Conservation (phyloP, 2,888 invertebrate genomes). For the Helobdella robusta region DNA sequence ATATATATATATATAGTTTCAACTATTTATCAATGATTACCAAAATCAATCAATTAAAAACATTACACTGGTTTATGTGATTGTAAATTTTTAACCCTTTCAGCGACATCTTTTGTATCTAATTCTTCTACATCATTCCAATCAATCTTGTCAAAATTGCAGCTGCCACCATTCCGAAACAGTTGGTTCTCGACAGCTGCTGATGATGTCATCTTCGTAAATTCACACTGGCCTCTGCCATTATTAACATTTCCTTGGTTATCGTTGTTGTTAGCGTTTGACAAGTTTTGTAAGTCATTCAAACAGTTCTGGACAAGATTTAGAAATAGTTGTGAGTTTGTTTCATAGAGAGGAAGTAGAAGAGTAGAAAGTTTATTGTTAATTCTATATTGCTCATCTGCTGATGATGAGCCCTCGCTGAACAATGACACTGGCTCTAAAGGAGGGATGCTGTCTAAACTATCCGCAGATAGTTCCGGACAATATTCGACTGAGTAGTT, state of each 20-base stretch:
- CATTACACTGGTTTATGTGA: neutral
- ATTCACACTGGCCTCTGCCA: neutral
- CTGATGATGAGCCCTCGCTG: neutral
- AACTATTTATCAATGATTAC: no score
- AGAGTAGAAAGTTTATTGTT: neutral
- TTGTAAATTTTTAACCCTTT: neutral
- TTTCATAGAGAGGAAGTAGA: neutral
- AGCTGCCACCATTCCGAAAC: neutral
- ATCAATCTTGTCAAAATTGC: neutral
- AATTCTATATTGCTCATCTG: no score
- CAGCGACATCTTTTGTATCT: slow-evolving; percentile 16
- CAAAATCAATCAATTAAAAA: no score
- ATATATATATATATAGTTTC: no score
- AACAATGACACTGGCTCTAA: neutral
- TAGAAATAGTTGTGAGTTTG: no score
- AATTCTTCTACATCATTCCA: slow-evolving; percentile 6
- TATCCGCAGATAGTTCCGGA: no score
- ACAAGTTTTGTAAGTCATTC: neutral
- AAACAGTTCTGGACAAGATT: no score
- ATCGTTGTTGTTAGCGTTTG: neutral
- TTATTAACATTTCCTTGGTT: neutral
- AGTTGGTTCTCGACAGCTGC: no score
- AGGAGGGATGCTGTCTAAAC: slow-evolving; percentile 9
- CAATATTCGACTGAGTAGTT: no score
- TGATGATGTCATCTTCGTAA: no score